Conservation (phyloP, 2,797 vertebrate genomes). For the Mallotus villosus region DNA sequence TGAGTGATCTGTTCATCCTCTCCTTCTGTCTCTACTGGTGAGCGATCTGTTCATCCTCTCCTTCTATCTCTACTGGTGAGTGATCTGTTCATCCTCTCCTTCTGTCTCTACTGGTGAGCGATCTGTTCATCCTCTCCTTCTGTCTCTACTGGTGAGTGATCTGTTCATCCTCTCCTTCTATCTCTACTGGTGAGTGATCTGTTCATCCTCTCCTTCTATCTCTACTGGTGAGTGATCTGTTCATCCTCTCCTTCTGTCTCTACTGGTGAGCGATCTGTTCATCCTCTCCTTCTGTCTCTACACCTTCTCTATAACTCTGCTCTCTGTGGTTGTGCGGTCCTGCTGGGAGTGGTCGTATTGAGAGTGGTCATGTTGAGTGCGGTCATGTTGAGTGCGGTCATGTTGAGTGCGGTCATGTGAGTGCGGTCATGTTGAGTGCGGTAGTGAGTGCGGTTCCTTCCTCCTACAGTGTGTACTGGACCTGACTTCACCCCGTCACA, state of each 20-base stretch:
- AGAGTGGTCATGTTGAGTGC: neutral
- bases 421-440: no score
- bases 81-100: constrained; percentile 86
- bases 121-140: neutral
- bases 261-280: neutral
- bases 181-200: neutral
- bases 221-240: neutral
- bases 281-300: neutral
- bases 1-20: neutral
- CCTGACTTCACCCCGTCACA: constrained; percentile 32
- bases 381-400: neutral
- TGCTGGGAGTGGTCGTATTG: no score
- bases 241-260: neutral
- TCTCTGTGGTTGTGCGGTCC: no score
- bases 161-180: neutral
- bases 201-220: neutral
- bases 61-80: neutral
- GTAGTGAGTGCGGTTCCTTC: constrained; percentile 21
- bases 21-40: neutral
- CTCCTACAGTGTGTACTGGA: constrained; percentile 51
- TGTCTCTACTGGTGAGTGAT: neutral
- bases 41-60: neutral
- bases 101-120: constrained; percentile 63
- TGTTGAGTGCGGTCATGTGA: no score
- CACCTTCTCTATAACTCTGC: neutral